Percentiles rank a stretch among this genome's conserved stretches.
phyloP scores from a whole-genome alignment of 1,140 invertebrate genomes.

The Ridgeia piscesae region DNA sequence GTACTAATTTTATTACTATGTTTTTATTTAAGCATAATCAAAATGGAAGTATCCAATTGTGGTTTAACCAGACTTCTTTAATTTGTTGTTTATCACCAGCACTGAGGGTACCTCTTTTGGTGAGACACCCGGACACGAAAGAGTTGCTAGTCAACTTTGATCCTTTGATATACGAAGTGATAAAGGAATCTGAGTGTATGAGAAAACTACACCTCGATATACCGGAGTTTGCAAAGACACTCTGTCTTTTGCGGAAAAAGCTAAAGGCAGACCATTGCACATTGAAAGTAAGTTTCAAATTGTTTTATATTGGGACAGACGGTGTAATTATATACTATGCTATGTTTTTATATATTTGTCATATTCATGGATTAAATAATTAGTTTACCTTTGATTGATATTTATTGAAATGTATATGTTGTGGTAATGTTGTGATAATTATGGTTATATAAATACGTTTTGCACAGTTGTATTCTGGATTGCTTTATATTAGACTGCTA shows the following conservation, averaged over 20 bases:
- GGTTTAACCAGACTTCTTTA: not conserved
- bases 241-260: constrained; percentile 66
- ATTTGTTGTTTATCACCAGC: constrained; percentile 32
- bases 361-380: too few relatives aligned
- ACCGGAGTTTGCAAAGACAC: constrained; percentile 75
- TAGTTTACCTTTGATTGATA: too few relatives aligned
- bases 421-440: too few relatives aligned
- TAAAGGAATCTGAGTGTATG: constrained; percentile 82
- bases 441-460: too few relatives aligned
- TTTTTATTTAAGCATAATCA: not conserved
- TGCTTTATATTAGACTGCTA: too few relatives aligned
- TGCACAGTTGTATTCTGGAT: too few relatives aligned
- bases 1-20: too few relatives aligned
- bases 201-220: constrained; percentile 79
- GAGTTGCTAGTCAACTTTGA: constrained; percentile 53
- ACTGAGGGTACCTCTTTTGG: constrained; percentile 47
- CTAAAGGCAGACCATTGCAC: constrained; percentile 74
- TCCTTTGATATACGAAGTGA: constrained; percentile 59
- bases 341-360: too few relatives aligned
- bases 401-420: too few relatives aligned
- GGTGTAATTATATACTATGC: not conserved
- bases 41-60: not conserved
- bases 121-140: constrained; percentile 42
- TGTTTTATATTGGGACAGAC: not conserved
- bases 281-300: constrained; percentile 65